A percentile compares a stretch with the other conserved stretches of the same genome.
Conservation (phyloP, 2,113 vertebrate species). For the Laterallus jamaicensis region DNA sequence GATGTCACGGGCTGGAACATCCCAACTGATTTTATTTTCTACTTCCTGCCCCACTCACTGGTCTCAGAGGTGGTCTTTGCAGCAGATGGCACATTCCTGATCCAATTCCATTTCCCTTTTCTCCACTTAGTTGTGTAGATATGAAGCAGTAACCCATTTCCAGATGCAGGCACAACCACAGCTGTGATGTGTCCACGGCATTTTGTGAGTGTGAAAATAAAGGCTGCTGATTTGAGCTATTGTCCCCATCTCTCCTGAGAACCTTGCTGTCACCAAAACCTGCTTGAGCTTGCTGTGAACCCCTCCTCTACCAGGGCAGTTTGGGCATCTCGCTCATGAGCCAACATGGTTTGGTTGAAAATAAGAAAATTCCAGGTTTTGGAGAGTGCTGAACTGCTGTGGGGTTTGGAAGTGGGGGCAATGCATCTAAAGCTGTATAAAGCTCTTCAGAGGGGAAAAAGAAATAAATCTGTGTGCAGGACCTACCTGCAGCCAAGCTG, state of each 20-base stretch:
- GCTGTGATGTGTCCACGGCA: not conserved
- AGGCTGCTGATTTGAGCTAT: not conserved
- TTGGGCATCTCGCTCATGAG: not conserved
- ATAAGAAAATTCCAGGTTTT: not conserved
- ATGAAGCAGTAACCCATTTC: not conserved
- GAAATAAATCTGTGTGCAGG: not conserved
- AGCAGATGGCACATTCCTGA: not conserved
- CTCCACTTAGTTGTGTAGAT: not conserved
- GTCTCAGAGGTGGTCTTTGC: not conserved
- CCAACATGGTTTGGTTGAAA: not conserved
- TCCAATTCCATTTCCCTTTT: not conserved
- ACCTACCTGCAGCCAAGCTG: not conserved
- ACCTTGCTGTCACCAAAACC: not conserved
- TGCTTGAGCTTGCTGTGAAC: not conserved
- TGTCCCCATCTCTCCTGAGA: not conserved
- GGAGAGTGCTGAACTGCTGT: not conserved
- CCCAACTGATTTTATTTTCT: not conserved
- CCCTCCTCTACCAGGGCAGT: not conserved
- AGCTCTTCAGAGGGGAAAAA: fast-evolving
- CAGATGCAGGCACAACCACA: not conserved
- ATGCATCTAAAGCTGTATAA: not conserved
- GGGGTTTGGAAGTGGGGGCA: not conserved
- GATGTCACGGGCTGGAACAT: not conserved
- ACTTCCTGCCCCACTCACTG: not conserved
- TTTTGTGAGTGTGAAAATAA: not conserved